phyloP scores from a whole-genome alignment of 2,888 invertebrate genomes.

The Epirrita christyi region DNA sequence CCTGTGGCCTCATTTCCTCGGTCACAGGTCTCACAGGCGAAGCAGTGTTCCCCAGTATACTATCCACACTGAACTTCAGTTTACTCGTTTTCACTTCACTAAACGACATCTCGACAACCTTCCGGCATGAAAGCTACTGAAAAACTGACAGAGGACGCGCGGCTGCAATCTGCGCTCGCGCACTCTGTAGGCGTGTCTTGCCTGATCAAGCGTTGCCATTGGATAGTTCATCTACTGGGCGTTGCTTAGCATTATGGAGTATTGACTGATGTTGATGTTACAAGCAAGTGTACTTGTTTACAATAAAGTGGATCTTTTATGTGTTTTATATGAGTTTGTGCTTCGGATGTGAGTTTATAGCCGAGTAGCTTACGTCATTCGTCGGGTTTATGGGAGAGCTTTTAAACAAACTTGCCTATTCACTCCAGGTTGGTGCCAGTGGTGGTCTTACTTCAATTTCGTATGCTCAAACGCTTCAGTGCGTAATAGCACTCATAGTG shows the following conservation, averaged over 20 bases:
- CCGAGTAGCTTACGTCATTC: slow-evolving; percentile 66
- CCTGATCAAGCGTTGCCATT: slow-evolving; percentile 56
- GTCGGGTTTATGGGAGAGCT: slow-evolving; percentile 48
- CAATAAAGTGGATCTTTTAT: slow-evolving; percentile 78
- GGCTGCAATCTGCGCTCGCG: slow-evolving; percentile 62
- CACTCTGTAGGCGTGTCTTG: slow-evolving; percentile 68
- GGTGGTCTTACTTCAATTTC: background rate
- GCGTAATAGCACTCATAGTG: too few species aligned
- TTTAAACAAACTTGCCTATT: slow-evolving; percentile 34
- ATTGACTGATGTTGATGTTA: slow-evolving; percentile 72
- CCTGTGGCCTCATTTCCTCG: slow-evolving; percentile 58
- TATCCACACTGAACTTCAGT: slow-evolving; percentile 89
- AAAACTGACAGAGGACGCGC: slow-evolving; percentile 67
- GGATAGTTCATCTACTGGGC: slow-evolving; percentile 59
- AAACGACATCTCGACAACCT: slow-evolving; percentile 63
- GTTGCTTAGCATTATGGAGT: slow-evolving; percentile 64
- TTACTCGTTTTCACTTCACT: slow-evolving; percentile 69
- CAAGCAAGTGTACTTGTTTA: slow-evolving; percentile 79
- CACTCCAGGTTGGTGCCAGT: slow-evolving; percentile 2
- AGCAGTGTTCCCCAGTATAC: slow-evolving; percentile 85
- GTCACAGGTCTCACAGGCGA: slow-evolving; percentile 33
- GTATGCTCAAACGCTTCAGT: too few species aligned
- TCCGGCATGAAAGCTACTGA: slow-evolving; percentile 58
- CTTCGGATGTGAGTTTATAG: slow-evolving; percentile 75
- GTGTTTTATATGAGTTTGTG: slow-evolving; percentile 79